Evolutionary conservation across 1,140 invertebrate species (phyloP).

Genomic region (Ips typographus): DNA sequence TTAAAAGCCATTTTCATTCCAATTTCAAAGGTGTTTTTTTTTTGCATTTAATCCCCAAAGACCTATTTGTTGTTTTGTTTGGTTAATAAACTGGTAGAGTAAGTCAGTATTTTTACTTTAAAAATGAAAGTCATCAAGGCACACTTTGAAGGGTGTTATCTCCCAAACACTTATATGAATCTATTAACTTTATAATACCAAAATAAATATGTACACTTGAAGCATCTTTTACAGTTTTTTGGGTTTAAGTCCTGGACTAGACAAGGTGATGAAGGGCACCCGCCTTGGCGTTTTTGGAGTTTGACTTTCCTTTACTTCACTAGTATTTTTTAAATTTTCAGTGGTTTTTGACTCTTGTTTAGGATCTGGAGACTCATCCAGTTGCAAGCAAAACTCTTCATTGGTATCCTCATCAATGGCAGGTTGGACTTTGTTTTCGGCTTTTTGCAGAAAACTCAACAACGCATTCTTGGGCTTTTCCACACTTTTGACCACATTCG

Average conservation of each 20-base stretch:
- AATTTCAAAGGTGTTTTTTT: too few species aligned
- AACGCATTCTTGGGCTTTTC: constrained; percentile 33
- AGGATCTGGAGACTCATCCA: constrained; percentile 57
- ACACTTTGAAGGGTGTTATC: too few species aligned
- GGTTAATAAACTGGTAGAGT: too few species aligned
- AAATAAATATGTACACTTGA: background rate
- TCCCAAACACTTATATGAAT: too few species aligned
- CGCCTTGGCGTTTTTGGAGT: constrained; percentile 60
- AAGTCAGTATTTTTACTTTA: too few species aligned
- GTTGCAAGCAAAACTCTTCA: constrained; percentile 68
- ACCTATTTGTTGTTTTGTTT: too few species aligned
- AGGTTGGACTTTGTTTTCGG: constrained; percentile 19
- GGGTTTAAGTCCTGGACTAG: constrained; percentile 57
- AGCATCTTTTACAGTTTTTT: constrained; percentile 2
- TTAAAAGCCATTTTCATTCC: too few species aligned
- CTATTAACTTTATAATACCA: too few species aligned
- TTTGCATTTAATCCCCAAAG: too few species aligned
- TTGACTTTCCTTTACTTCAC: background rate
- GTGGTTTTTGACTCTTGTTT: constrained; percentile 14
- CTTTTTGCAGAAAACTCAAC: constrained; percentile 36
- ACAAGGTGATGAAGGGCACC: constrained; percentile 71
- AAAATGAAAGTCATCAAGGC: too few species aligned
- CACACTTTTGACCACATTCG: background rate
- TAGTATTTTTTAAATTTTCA: constrained; percentile 40
- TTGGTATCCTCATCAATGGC: constrained; percentile 52